These are phyloP conservation scores for Bubo scandiacus DNA, from an alignment of 2,113 vertebrate species.

Conservation along the genomic window DNA sequence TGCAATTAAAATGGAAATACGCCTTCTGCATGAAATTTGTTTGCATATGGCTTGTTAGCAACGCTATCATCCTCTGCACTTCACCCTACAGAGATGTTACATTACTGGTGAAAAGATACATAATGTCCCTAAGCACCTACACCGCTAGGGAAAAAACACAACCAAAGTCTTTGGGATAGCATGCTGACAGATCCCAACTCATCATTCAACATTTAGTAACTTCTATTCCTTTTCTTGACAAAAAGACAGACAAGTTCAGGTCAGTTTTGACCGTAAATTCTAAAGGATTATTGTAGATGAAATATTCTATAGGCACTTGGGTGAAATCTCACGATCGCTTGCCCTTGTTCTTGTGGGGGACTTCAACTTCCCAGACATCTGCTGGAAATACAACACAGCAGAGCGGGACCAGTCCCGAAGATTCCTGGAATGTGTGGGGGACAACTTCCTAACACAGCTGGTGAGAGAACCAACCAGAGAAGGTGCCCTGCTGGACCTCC, in stretches of 20 bases:
- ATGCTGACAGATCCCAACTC: background rate
- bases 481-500: too few relatives aligned
- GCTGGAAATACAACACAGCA: too few relatives aligned
- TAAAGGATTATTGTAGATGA: background rate
- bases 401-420: too few relatives aligned
- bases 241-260: background rate
- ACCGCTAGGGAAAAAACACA: background rate
- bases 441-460: too few relatives aligned
- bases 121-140: background rate
- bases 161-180: background rate
- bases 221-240: background rate
- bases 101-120: background rate
- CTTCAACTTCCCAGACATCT: too few relatives aligned
- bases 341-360: too few relatives aligned
- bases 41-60: background rate
- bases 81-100: background rate
- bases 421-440: too few relatives aligned
- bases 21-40: background rate
- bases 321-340: too few relatives aligned
- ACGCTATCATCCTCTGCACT: background rate
- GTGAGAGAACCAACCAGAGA: too few relatives aligned
- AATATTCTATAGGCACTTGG: too few relatives aligned
- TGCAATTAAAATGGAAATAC: background rate
- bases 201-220: background rate
- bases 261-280: background rate